These are phyloP conservation scores for Heterodera filipjevi DNA, from an alignment of 2,888 invertebrate genomes.

Conservation along the genomic window DNA sequence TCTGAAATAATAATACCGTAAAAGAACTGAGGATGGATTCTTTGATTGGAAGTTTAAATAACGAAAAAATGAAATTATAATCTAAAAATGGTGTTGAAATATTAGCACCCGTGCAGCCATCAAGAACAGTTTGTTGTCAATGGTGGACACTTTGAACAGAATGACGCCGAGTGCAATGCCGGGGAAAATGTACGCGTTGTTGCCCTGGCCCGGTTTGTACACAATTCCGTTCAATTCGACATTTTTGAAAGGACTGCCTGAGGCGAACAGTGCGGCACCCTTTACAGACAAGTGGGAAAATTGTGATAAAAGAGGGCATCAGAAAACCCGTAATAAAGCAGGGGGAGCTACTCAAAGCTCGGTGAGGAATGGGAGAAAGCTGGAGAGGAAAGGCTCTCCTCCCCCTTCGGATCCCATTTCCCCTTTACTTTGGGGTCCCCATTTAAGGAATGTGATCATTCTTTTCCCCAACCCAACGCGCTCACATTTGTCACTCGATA, in stretches of 20 bases:
- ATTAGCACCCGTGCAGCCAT: slow-evolving; percentile 81
- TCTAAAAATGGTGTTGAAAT: too few relatives aligned
- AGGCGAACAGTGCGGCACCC: slow-evolving; percentile 91
- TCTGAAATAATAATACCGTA: too few relatives aligned
- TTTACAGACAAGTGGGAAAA: slow-evolving; percentile 66
- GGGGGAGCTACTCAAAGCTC: background rate
- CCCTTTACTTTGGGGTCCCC: too few relatives aligned
- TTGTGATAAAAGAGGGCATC: background rate
- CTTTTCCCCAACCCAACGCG: too few relatives aligned
- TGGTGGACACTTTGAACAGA: slow-evolving; percentile 86
- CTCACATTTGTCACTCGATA: slow-evolving; percentile 83
- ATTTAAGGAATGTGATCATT: too few relatives aligned
- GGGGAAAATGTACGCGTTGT: slow-evolving; percentile 96
- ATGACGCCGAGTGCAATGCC: slow-evolving; percentile 90
- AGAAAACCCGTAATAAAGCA: too few relatives aligned
- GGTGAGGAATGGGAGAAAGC: background rate
- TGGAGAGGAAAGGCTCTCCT: background rate
- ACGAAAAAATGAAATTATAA: background rate
- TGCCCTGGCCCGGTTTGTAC: slow-evolving; percentile 91
- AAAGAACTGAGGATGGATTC: too few relatives aligned
- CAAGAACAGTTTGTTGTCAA: slow-evolving; percentile 89
- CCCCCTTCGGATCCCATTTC: too few relatives aligned
- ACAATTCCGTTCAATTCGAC: slow-evolving; percentile 80
- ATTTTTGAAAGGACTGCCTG: slow-evolving; percentile 91
- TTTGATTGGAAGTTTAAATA: too few relatives aligned